Percentiles rank a stretch among this genome's conserved stretches.
Conservation (phyloP, 2,888 invertebrate species). For the Cinara cedri region DNA sequence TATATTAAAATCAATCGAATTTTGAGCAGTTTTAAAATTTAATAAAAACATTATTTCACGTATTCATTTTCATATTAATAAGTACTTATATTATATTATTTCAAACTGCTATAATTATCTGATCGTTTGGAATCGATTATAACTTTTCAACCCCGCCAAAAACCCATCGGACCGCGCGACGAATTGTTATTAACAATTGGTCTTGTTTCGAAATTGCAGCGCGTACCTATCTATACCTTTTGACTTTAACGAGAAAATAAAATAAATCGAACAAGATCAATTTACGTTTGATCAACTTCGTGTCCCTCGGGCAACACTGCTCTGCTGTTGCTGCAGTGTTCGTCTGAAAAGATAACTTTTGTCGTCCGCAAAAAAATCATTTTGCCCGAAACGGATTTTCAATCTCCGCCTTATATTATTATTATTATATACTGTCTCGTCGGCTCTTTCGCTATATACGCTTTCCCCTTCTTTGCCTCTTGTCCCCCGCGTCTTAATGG, state of each 20-base stretch:
- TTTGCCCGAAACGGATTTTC: conserved; percentile 37
- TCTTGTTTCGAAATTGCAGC: conserved; percentile 19
- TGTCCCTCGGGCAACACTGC: conserved; percentile 28
- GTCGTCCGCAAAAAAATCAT: conserved; percentile 50
- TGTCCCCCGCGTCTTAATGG: background rate
- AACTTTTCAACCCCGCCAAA: background rate
- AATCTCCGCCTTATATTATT: conserved; percentile 19
- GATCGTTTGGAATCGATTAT: background rate
- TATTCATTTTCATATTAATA: background rate
- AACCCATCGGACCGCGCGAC: conserved; percentile 4
- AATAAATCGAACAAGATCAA: conserved; percentile 39
- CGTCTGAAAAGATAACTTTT: conserved; percentile 42
- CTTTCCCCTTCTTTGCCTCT: no score
- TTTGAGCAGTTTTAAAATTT: background rate
- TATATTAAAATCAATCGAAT: background rate
- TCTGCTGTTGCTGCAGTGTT: background rate
- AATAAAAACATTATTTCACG: background rate
- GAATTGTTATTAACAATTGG: conserved; percentile 45
- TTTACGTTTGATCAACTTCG: conserved; percentile 50
- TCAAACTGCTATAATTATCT: background rate
- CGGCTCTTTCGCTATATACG: background rate
- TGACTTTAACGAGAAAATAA: conserved; percentile 31
- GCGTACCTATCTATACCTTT: conserved; percentile 1
- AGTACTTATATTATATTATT: background rate
- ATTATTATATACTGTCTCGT: conserved; percentile 7